Evolutionary conservation across 2,113 vertebrate genomes (phyloP), one percentile per base, ranked within the genome.

Genomic region (Cephalopholis sonnerati): DNA sequence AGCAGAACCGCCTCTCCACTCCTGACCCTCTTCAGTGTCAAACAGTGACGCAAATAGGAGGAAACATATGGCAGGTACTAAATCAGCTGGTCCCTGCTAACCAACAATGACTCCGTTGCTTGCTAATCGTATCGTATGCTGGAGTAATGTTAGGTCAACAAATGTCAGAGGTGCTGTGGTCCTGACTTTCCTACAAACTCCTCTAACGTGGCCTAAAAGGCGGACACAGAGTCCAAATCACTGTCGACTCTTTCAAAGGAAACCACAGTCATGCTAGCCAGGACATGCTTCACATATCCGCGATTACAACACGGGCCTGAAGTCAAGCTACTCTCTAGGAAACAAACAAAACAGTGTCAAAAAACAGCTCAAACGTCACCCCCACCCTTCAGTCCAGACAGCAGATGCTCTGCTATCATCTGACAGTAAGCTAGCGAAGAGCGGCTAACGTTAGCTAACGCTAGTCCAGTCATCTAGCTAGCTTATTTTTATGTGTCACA

Each of bases 41-140:
- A 81, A 9, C 41, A 11, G 41, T 93, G 92, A 93, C 91, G 91
- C 78, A 93, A 73, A 84, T 78, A 83, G 71, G 85, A 68, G 62
- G 64, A 67, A 74, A 76, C 85, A 91, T 87, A 91, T 93, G 91
- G 81, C 80, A 81, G 82, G 46, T 85, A 79, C 25, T 55, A 44
- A 71, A 69, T 65, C 89, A 84, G 73, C 81, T 81, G 72, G 46
- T 85, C 58, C 44, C 46, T 9, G 8, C 16, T 65, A 13, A 75
- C 68, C 32, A 24, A 41, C 59, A 20, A 53, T 50, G 13, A 44
- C 55, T 71, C 50, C 8, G 8, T 2, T 17, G 58, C 61, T 2
- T 17, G 58, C 61, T 79, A 68, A 81, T 61, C 78, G 75, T 54
- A 13, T 5, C 1, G 41, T 24, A 48, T 67, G 29, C 29, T 48